Conservation (phyloP, 2,797 vertebrate genomes). For the Aplochiton taeniatus region DNA sequence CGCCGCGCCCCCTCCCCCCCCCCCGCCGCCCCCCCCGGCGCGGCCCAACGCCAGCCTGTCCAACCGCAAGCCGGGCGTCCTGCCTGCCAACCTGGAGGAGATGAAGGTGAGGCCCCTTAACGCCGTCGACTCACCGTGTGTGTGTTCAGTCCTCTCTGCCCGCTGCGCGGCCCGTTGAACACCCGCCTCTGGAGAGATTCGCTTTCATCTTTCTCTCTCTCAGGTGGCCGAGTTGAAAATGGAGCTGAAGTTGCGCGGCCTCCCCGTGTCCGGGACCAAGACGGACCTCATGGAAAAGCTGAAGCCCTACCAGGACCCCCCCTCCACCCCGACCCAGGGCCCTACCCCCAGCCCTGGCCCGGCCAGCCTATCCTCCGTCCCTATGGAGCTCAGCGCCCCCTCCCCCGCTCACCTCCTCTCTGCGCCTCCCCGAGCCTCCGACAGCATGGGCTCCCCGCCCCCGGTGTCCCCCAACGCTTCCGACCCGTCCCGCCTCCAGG, state of each 20-base stretch:
- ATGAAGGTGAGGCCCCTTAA: constrained; percentile 90
- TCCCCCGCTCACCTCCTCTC: constrained; percentile 56
- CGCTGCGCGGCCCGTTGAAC: not conserved
- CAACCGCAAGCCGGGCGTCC: constrained; percentile 85
- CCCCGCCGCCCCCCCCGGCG: constrained; percentile 47
- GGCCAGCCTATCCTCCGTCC: constrained; percentile 65
- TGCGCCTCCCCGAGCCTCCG: constrained; percentile 49
- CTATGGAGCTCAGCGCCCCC: constrained; percentile 69
- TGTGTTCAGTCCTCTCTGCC: too few relatives aligned
- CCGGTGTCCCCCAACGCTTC: constrained; percentile 83
- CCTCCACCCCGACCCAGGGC: constrained; percentile 40
- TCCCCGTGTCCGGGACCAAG: constrained; percentile 97
- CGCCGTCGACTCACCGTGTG: too few relatives aligned
- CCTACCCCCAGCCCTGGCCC: constrained; percentile 52
- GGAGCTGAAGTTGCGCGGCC: constrained; percentile 91
- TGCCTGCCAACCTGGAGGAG: constrained; percentile 93
- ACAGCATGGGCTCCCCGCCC: constrained; percentile 74
- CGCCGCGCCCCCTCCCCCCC: constrained; percentile 51
- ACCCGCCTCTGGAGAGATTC: not conserved
- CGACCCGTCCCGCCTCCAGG: constrained; percentile 74
- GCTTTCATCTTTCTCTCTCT: not conserved
- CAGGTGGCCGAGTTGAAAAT: constrained; percentile 96
- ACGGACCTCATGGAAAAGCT: constrained; percentile 93
- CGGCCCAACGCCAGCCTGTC: constrained; percentile 75
- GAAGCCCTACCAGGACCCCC: constrained; percentile 87